These are phyloP conservation scores for Halichondria panicea DNA, from an alignment of 37 sponge, comb jelly and placozoan species.

Conservation along the genomic window DNA sequence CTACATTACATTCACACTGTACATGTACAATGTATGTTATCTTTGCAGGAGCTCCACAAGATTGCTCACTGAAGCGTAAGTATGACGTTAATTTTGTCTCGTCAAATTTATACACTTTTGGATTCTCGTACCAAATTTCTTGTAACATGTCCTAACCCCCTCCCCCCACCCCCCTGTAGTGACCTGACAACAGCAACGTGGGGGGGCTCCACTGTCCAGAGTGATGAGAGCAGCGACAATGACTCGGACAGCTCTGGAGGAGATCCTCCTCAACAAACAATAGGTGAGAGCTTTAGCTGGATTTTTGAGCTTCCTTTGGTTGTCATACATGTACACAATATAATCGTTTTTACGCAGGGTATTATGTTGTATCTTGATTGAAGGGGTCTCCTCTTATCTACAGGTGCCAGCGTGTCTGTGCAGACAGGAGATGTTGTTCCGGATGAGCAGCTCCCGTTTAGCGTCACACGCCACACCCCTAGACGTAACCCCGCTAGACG, in stretches of 20 bases:
- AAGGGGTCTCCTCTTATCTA: not conserved
- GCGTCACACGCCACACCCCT: constrained; percentile 75
- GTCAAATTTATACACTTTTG: too few relatives aligned
- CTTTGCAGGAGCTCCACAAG: too few relatives aligned
- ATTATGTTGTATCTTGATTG: not conserved
- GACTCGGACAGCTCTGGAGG: constrained; percentile 28
- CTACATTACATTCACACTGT: too few relatives aligned
- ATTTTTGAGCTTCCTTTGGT: too few relatives aligned
- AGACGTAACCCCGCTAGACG: not conserved
- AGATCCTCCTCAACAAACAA: too few relatives aligned
- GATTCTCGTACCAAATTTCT: too few relatives aligned
- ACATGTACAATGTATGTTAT: too few relatives aligned
- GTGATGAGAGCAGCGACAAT: constrained; percentile 15
- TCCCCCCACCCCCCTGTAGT: not conserved
- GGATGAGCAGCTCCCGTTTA: constrained; percentile 19
- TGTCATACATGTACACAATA: not conserved
- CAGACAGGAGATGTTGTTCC: constrained; percentile 13
- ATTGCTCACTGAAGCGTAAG: too few relatives aligned
- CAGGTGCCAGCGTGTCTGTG: constrained; percentile 43
- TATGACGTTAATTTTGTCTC: too few relatives aligned
- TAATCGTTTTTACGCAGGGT: not conserved
- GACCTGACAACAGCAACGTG: constrained; percentile 72
- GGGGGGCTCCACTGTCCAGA: constrained; percentile 72
- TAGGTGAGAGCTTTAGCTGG: too few relatives aligned
- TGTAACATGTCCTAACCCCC: too few relatives aligned